Evolutionary conservation across 2,797 vertebrate species (phyloP), one percentile per base, ranked within the genome.

Genomic region (Gila robusta): DNA sequence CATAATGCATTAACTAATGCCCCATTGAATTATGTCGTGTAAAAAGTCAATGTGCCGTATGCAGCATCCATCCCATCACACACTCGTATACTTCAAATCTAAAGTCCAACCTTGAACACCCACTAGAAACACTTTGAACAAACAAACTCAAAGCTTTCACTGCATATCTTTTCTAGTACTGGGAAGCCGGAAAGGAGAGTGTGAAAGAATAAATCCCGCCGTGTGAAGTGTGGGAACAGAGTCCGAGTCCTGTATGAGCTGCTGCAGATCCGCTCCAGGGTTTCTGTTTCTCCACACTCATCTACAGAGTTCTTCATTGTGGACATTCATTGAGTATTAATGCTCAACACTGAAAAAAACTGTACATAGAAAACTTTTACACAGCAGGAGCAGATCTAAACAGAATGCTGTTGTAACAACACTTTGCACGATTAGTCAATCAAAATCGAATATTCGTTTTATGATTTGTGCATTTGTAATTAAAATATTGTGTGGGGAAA

Each of bases 151-250:
- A n/a, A 12, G 32, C 32, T 14, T 77, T 56, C 26, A 4, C 37
- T 82, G 70, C 23, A 1, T 23, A 8, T 67, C 44, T 17, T 17
- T 0, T 49, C 14, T 49, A 49, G 47, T 1, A 16, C 47, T 49
- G 47, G 47, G 47, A 49, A 49, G 1, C 4, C 47, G 5, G 28
- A 37, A 71, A 19, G 16, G 19, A 69, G 44, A n/a, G 47, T 28
- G 12, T 2, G 26, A 89, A 59, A 93, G 92, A 91, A 93, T 92
- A 91, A 91, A 94, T 94, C 93, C 92, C 89, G 92, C 94, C 91
- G 94, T 95, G 93, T 81, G 89, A 91, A 95, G n/a, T n/a, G n/a
- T n/a, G n/a, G n/a, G n/a, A n/a, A n/a, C n/a, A n/a, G n/a, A n/a
- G 88, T 49, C 14, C 5, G 47, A 49, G 47, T 49, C 47, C 47